Evolutionary conservation across 2,888 invertebrate species (phyloP), one percentile per base, ranked within the genome.

Genomic region (Podotricha telesiphe): DNA sequence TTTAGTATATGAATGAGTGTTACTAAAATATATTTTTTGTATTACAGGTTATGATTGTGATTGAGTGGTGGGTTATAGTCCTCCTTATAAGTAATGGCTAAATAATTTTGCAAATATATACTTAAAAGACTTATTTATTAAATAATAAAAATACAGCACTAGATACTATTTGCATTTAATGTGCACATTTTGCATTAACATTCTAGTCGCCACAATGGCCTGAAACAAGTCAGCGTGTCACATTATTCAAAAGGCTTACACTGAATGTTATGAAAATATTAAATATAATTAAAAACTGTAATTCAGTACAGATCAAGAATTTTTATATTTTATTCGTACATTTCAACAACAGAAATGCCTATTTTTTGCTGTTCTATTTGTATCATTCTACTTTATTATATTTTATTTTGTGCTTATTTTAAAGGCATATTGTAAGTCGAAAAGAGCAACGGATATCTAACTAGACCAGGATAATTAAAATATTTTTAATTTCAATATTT

Each of bases 171-270:
- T 55, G 34, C 17, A 55, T 17, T 55, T 55, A 34, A 34, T 55
- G 17, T 55, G 53, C 53, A 55, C 53, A 55, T 55, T 55, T 17
- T 34, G 34, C 53, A 55, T 55, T 55, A 55, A 11, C 53, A 55
- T 34, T 55, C 34, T 34, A 34, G 22, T 51, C n/a, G 17, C 53
- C 28, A 55, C 53, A 55, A 34, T 55, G 34, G 28, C 34, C 53
- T 55, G 34, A 55, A 17, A 34, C 34, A 55, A 55, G 53, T 55
- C 34, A 34, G 34, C 53, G 34, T 55, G 53, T 55, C 53, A 10
- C 53, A 34, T 55, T 55, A 34, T 55, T 17, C 34, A 55, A 55
- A 55, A 55, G 34, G 53, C 34, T 55, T 34, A 17, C 53, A 55
- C 10, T 28, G 28, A 34, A 34, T 55, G 34, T 17, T 55, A 55